phyloP scores from a whole-genome alignment of 1,140 invertebrate genomes.

The Bombus affinis region DNA sequence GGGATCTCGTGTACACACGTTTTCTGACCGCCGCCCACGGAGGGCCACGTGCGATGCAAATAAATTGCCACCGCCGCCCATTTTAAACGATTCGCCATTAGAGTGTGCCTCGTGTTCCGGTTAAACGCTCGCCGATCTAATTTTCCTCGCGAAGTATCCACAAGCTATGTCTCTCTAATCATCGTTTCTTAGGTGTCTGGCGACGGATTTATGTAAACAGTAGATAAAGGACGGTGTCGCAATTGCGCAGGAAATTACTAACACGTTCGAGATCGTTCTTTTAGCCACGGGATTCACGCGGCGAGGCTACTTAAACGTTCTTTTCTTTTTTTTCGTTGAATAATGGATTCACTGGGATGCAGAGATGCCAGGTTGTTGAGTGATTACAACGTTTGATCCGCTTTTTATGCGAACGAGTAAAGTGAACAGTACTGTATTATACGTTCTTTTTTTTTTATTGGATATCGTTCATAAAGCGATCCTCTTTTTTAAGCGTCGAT shows the following conservation, averaged over 20 bases:
- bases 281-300: background rate
- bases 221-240: constrained; percentile 20
- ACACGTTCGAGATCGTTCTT: constrained; percentile 11
- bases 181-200: background rate
- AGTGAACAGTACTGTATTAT: no score
- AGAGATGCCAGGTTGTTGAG: background rate
- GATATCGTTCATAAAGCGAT: background rate
- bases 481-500: background rate
- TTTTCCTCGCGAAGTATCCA: constrained; percentile 28
- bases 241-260: background rate
- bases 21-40: constrained; percentile 24
- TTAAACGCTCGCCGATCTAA: constrained; percentile 29
- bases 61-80: constrained; percentile 46
- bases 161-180: background rate
- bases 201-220: constrained; percentile 14
- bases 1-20: constrained; percentile 24
- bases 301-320: background rate
- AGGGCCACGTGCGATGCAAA: constrained; percentile 45
- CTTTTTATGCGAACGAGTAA: background rate
- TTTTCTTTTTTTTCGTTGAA: background rate
- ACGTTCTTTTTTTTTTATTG: no score
- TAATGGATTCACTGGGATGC: background rate
- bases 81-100: constrained; percentile 39
- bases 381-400: background rate
- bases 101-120: background rate